Base-by-base conservation (phyloP, 2,888 invertebrate species). In the Hyalella azteca region DNA sequence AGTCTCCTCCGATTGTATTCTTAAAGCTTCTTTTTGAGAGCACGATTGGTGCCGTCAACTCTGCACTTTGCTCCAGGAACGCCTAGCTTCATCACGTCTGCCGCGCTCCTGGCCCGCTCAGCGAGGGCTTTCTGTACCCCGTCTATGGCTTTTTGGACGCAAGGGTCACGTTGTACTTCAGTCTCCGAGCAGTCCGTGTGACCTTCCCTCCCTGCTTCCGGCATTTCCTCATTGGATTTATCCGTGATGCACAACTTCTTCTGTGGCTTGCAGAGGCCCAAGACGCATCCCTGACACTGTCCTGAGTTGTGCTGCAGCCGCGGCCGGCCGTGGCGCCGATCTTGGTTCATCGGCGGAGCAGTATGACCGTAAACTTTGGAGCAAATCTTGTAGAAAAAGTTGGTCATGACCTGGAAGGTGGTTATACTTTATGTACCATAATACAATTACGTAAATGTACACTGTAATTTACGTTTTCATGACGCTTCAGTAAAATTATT, bases 391-490 rank as follows among this genome's bases (percentile, higher is more conserved):
- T 83, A 78, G 73, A 78, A 83, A 3, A 83, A 45, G 75, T 83
- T 83, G 5, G 81, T 81, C 81, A 83, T 81, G 26, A 81, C 83
- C 83, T 83, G 81, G 4, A n/a, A n/a, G n/a, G n/a, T n/a, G n/a
- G n/a, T n/a, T n/a, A n/a, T n/a, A n/a, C n/a, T n/a, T n/a, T n/a
- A n/a, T n/a, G n/a, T n/a, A n/a, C n/a, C n/a, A n/a, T n/a, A n/a
- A n/a, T n/a, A n/a, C n/a, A n/a, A n/a, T n/a, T n/a, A n/a, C n/a
- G n/a, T n/a, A n/a, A n/a, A n/a, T n/a, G n/a, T n/a, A n/a, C n/a
- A n/a, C n/a, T n/a, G n/a, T n/a, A n/a, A n/a, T n/a, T n/a, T n/a
- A n/a, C n/a, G n/a, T n/a, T n/a, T n/a, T n/a, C n/a, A n/a, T n/a
- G n/a, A n/a, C n/a, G n/a, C n/a, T n/a, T n/a, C n/a, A n/a, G n/a